Percentiles rank a stretch among this genome's conserved stretches.
Conservation (phyloP, 2,797 vertebrate genomes). For the Esox lucius region DNA sequence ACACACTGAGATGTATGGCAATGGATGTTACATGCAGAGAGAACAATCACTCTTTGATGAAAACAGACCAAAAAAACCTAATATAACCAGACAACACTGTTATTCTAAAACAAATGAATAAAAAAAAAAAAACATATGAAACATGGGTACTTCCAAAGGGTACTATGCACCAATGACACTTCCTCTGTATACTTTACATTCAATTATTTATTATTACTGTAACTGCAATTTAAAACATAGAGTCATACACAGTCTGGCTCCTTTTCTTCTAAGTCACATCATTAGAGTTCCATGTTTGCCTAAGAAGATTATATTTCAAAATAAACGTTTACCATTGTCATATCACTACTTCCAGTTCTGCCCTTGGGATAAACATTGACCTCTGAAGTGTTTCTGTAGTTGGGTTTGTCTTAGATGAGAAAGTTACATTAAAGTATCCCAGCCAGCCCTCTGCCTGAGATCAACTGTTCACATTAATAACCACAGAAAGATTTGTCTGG, state of each 20-base stretch:
- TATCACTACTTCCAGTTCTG: slow-evolving; percentile 27
- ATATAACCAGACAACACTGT: not conserved
- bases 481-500: slow-evolving; percentile 41
- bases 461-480: slow-evolving; percentile 46
- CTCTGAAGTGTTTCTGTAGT: slow-evolving; percentile 41
- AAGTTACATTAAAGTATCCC: slow-evolving; percentile 18
- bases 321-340: slow-evolving; percentile 10
- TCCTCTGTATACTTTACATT: not conserved
- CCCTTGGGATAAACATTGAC: slow-evolving; percentile 32
- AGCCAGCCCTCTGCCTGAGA: slow-evolving; percentile 30
- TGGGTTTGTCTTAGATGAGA: slow-evolving; percentile 31
- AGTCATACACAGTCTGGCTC: not conserved
- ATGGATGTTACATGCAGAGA: no score
- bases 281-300: slow-evolving; percentile 12
- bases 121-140: not conserved
- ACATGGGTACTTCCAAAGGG: not conserved
- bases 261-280: not conserved
- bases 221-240: not conserved
- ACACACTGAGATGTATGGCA: no score
- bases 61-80: not conserved
- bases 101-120: not conserved
- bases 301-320: not conserved
- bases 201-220: not conserved
- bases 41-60: not conserved
- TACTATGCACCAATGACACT: no score